Base-by-base conservation (phyloP, 2,797 vertebrate genomes). In the Microctenopoma stevenorrisi region DNA sequence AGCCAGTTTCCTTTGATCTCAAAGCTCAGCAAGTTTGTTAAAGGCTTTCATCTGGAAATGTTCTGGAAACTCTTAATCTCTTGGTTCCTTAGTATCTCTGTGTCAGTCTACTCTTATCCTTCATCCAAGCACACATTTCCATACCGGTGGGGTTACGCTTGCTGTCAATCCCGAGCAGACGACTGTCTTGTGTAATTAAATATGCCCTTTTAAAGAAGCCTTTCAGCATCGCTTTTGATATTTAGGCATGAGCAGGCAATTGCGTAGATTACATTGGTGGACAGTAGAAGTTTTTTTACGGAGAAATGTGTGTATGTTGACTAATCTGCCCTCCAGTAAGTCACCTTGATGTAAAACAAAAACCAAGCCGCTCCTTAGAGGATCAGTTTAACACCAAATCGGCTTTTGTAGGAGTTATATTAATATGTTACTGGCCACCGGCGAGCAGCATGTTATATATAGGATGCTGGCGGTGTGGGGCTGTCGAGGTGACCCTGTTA, bases 361-460 rank as follows among this genome's bases (percentile, higher is more conserved):
- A 72, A 74, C 53, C 10, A 18, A 66, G 42, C 64, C n/a, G 58
- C 59, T 51, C 68, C 65, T 70, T 64, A 13, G 68, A 86, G 81
- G 88, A 89, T 91, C 79, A 83, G 56, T 88, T 86, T 82, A 89
- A 87, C 86, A 80, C 84, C 81, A 88, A 89, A 89, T 87, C 70
- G 33, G 64, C 84, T 87, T 91, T 90, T 84, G 86, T 75, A 83
- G 85, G 78, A 62, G 80, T 78, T 84, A 83, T 88, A 89, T 92
- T 86, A 89, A 88, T 88, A 86, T 79, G 81, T 86, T 84, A 86
- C 79, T 89, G 76, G 72, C 82, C 72, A 63, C 48, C 59, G 18
- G 62, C 49, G 51, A 72, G 78, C 83, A 54, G 79, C 72, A 76
- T 78, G 80, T 81, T 92, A 92, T 91, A 91, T 88, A 81, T 86